phyloP scores from a whole-genome alignment of 2,888 invertebrate species.

The Hemaris fuciformis region DNA sequence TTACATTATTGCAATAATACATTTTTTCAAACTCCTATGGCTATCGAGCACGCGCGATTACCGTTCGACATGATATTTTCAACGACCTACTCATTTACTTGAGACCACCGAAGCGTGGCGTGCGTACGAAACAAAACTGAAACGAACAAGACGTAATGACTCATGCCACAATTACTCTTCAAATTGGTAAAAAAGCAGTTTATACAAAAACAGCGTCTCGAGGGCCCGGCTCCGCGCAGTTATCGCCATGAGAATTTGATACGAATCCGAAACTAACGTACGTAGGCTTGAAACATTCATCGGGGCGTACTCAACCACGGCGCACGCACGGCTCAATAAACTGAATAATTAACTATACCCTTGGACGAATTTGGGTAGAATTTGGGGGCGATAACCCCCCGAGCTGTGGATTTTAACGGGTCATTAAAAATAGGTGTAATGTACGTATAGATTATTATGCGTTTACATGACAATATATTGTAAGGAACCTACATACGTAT shows the following conservation, averaged over 20 bases:
- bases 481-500: no score
- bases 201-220: constrained; percentile 8
- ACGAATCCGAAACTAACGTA: constrained; percentile 9
- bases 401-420: no score
- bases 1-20: no score
- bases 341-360: constrained; percentile 46
- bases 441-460: no score
- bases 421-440: no score
- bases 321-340: constrained; percentile 35
- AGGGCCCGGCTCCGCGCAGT: background rate
- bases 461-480: no score
- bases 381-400: background rate
- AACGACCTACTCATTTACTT: no score
- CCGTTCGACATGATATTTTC: no score
- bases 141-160: background rate
- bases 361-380: constrained; percentile 10
- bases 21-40: no score
- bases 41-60: no score
- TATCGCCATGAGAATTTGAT: constrained; percentile 9
- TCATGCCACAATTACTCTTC: background rate
- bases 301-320: constrained; percentile 13
- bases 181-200: background rate
- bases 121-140: background rate
- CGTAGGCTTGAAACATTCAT: constrained; percentile 8
- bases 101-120: background rate